Evolutionary conservation across 2,113 vertebrate species (phyloP), one percentile per base, ranked within the genome.

Genomic region (Nanorana parkeri): DNA sequence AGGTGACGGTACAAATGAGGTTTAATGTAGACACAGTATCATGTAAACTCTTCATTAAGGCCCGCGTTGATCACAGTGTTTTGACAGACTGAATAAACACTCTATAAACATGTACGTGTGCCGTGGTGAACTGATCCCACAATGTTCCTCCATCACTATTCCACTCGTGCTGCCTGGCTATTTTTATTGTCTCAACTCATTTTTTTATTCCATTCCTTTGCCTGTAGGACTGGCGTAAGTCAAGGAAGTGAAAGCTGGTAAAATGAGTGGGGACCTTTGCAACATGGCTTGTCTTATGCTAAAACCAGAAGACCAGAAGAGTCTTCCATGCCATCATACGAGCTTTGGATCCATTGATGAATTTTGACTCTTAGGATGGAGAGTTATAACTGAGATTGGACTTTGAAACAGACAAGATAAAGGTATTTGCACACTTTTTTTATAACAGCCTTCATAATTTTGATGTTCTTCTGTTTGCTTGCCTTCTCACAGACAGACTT

Each of bases 21-120:
- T 54, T 23, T 68, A 58, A 79, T 68, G 52, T 68, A 11, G 77
- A 23, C 77, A 68, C 23, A 26, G 17, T 52, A 79, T 79, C 64
- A 79, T 52, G 54, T 23, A 52, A 24, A 56, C 41, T 68, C 64
- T 56, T 55, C 28, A 68, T 79, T 58, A 79, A n/a, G 28, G 21
- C 16, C 51, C 7, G 51, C 47, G 52, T 65, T 23, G 17, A 68
- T 67, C 65, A 58, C 54, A n/a, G 11, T 7, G 21, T 19, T 28
- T 26, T 68, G 77, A 79, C 65, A 68, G 29, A 26, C 17, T 6
- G 1, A 4, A 56, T 78, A 78, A 78, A 78, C 64, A 68, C 56
- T 68, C 68, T 32, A 17, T 55, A 73, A 56, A 55, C 51, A 56
- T 56, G 23, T 23, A 73, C 24, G 69, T 73, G 69, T 73, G 69